Evolutionary conservation across 2,888 invertebrate genomes (phyloP), one percentile per base, ranked within the genome.

Genomic region (Oxyteleia sp.): DNA sequence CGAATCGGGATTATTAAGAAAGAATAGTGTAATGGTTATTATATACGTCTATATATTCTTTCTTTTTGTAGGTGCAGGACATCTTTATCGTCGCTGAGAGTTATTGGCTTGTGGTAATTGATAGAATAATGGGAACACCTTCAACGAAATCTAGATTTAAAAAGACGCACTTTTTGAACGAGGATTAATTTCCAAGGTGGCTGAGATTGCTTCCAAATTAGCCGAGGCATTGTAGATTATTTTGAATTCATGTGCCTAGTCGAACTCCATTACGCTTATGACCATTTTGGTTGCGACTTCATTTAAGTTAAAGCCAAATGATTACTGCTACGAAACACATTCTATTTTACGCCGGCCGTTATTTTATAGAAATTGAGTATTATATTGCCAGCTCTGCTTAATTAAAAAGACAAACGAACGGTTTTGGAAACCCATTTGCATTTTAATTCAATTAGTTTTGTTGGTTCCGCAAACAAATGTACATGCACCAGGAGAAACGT

Each of bases 1-100:
- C 57, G 38, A 57, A 47, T 75, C 41, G 29, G 41, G 41, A 57
- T 75, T 75, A 75, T 66, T 64, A 66, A 57, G 57, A 35, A 63
- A 74, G 45, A 75, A 75, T 66, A 26, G 64, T 41, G 20, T 16
- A 38, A 32, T 35, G 53, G 49, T 45, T 63, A 72, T 72, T 23
- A 71, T 61, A 11, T 32, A n/a, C n/a, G 74, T 15, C 74, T 59
- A 72, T 61, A 63, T 75, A 43, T 51, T 41, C 45, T 59, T n/a
- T 1, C 29, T 11, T 23, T n/a, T n/a, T n/a, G 13, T 41, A 20
- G 2, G 15, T n/a, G 26, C 7, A 23, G 45, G 18, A 45, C 20
- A 20, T 74, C 45, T 74, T 74, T 41, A 55, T 74, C 26, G 26
- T 49, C 4, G 10, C 13, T 13, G 4, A 55, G 45, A 63, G 20